Evolutionary conservation across 2,113 vertebrate genomes (phyloP).

Genomic region (Cochlearius cochlearius): DNA sequence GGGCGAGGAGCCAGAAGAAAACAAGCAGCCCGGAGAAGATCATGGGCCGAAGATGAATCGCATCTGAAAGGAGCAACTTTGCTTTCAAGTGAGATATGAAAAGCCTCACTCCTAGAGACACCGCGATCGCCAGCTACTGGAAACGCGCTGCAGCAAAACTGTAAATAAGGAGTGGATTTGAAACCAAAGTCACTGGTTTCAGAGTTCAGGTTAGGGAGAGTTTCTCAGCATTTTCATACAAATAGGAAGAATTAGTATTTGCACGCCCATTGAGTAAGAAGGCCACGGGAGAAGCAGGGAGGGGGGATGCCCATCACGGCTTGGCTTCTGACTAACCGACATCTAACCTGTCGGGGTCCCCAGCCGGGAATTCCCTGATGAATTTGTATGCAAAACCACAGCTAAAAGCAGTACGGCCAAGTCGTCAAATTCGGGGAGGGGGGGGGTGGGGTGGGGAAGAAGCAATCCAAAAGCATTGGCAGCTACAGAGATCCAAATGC

Average conservation of each 20-base stretch:
- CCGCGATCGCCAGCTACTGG: neutral
- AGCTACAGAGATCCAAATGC: neutral
- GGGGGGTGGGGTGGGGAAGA: neutral
- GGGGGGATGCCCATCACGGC: rapidly evolving
- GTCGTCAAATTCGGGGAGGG: neutral
- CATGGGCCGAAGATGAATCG: neutral
- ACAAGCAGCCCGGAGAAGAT: neutral
- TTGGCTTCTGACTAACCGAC: neutral
- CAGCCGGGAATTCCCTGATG: neutral
- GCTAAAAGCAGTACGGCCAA: neutral
- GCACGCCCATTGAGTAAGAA: rapidly evolving
- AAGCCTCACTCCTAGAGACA: neutral
- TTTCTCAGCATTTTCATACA: neutral
- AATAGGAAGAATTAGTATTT: neutral
- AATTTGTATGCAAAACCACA: neutral
- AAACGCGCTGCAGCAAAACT: neutral
- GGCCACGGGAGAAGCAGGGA: neutral
- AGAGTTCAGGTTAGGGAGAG: neutral
- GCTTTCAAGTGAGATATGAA: conserved; percentile 39
- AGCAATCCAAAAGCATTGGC: neutral
- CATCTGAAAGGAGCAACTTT: neutral
- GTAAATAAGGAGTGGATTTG: neutral
- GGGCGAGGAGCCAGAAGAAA: neutral
- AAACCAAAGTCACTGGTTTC: neutral
- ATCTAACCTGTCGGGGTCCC: rapidly evolving